Evolutionary conservation across 1,140 invertebrate genomes (phyloP).

Genomic region (Hypothenemus hampei): DNA sequence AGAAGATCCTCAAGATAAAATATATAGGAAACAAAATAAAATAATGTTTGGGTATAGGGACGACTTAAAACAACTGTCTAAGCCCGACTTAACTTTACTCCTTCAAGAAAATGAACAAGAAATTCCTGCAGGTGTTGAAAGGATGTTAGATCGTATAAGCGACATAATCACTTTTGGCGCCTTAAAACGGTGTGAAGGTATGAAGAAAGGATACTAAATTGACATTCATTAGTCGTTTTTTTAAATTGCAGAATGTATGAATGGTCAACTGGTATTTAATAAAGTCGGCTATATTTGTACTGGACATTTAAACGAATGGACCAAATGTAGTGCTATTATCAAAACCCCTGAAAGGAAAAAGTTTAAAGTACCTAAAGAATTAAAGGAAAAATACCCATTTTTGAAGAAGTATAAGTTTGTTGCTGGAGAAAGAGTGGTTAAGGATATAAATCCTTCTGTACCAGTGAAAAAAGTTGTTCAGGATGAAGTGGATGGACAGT

Average conservation of each 20-base stretch:
- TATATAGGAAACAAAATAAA: conserved; percentile 72
- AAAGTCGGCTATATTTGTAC: conserved; percentile 74
- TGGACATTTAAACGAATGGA: conserved; percentile 85
- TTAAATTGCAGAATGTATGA: conserved; percentile 59
- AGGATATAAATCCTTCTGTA: conserved; percentile 51
- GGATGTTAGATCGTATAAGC: conserved; percentile 65
- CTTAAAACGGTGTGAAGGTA: conserved; percentile 61
- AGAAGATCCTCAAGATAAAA: conserved; percentile 50
- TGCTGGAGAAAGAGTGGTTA: conserved; percentile 58
- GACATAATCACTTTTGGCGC: conserved; percentile 88
- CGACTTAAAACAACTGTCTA: conserved; percentile 51
- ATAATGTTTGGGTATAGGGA: conserved; percentile 65
- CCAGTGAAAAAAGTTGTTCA: conserved; percentile 55
- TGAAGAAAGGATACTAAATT: not conserved
- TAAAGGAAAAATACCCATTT: conserved; percentile 56
- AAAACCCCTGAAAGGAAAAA: conserved; percentile 67
- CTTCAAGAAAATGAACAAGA: conserved; percentile 70
- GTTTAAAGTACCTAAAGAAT: conserved; percentile 67
- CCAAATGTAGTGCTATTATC: conserved; percentile 73
- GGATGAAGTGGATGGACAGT: conserved; percentile 38
- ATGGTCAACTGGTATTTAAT: conserved; percentile 65
- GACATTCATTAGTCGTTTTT: not conserved
- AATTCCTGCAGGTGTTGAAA: conserved; percentile 57
- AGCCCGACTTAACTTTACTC: conserved; percentile 57
- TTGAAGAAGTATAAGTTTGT: conserved; percentile 67